Percentiles rank a stretch among this genome's conserved stretches.
Evolutionary conservation across 2,797 vertebrate species (phyloP).

Genomic region (Aselliscus stoliczkanus): DNA sequence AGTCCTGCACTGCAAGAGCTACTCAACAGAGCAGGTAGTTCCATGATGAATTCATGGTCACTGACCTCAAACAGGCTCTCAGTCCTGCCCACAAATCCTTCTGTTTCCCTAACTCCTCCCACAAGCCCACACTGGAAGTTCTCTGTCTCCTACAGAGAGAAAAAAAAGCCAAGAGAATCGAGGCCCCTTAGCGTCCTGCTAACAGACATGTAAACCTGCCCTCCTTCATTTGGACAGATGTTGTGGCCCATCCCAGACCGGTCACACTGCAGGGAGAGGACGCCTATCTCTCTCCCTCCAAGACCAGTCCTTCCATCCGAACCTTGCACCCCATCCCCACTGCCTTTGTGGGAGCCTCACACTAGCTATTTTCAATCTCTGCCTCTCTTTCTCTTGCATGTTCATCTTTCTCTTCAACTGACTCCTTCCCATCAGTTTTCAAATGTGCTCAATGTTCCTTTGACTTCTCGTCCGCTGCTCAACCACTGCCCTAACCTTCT

Average conservation of each 20-base stretch:
- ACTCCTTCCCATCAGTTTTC: background rate
- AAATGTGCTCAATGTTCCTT: background rate
- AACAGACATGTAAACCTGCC: background rate
- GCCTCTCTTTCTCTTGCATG: background rate
- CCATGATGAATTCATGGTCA: fast-evolving
- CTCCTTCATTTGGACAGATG: fast-evolving
- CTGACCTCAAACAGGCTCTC: background rate
- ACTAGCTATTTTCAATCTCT: too few relatives aligned
- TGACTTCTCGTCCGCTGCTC: background rate
- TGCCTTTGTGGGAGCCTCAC: background rate
- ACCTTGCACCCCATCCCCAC: too few relatives aligned
- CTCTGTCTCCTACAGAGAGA: background rate
- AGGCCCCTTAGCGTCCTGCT: background rate
- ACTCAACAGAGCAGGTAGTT: fast-evolving
- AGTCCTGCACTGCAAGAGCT: too few relatives aligned
- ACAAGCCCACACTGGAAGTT: background rate
- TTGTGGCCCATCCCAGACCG: fast-evolving
- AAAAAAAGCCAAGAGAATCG: background rate
- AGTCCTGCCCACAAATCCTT: background rate
- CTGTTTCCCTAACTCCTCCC: background rate
- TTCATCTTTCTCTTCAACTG: background rate
- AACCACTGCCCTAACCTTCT: background rate
- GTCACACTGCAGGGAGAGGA: fast-evolving
- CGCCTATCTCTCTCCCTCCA: background rate
- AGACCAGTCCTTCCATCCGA: background rate